Evolutionary conservation across 2,113 vertebrate genomes (phyloP).

Genomic region (Choloepus hoffmanni): DNA sequence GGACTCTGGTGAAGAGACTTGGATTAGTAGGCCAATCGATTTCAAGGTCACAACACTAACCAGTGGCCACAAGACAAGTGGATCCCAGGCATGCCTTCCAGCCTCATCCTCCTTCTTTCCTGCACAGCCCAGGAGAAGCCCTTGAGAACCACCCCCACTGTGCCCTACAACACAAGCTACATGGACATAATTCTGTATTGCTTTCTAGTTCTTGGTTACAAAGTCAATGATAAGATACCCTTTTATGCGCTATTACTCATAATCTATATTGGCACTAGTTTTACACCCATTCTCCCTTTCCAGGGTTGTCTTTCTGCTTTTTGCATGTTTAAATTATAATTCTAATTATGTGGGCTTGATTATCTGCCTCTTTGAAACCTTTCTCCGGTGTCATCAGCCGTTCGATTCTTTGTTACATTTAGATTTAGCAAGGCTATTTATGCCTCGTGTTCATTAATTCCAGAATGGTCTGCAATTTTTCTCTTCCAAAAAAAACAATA

Average conservation of each 20-base stretch:
- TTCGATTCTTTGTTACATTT: constrained; percentile 72
- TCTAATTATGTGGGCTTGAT: constrained; percentile 81
- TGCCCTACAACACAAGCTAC: not conserved
- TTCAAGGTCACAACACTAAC: not conserved
- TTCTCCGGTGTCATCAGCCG: constrained; percentile 75
- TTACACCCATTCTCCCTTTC: constrained; percentile 61
- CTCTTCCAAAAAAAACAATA: not conserved
- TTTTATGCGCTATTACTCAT: constrained; percentile 75
- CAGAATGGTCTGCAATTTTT: constrained; percentile 46
- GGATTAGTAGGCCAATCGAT: not conserved
- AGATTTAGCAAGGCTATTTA: constrained; percentile 63
- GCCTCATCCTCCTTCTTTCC: not conserved
- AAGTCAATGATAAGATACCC: constrained; percentile 62
- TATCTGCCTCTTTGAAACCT: constrained; percentile 77
- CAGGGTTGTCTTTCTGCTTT: constrained; percentile 69
- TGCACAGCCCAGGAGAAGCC: not conserved
- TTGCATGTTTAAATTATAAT: constrained; percentile 82
- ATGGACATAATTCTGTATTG: constrained; percentile 13
- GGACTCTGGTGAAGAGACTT: not conserved
- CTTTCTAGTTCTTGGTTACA: constrained; percentile 77
- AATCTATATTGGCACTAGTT: constrained; percentile 59
- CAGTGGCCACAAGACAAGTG: not conserved
- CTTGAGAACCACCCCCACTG: not conserved
- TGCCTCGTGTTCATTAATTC: constrained; percentile 72
- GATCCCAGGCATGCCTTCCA: not conserved